Evolutionary conservation across 2,888 invertebrate species (phyloP).

Genomic region (Tribolium freemani): DNA sequence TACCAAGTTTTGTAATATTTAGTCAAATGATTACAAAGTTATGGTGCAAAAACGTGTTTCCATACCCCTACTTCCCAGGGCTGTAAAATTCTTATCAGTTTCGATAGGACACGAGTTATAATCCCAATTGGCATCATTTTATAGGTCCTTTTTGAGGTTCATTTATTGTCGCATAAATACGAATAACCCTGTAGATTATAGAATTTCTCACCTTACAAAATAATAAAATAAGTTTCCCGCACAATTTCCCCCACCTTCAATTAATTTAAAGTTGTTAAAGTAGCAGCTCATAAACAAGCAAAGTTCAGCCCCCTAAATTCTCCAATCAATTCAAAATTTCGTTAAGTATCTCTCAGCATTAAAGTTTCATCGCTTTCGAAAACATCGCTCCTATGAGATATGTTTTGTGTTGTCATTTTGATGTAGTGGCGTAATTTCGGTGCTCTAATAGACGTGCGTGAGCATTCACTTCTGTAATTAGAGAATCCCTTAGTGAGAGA

Average conservation of each 20-base stretch:
- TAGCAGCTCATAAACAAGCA: not conserved
- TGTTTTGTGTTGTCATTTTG: slow-evolving; percentile 29
- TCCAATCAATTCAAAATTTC: not conserved
- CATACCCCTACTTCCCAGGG: too few relatives aligned
- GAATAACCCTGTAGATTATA: too few relatives aligned
- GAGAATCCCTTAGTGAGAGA: slow-evolving; percentile 13
- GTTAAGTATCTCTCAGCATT: not conserved
- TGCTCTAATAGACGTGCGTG: slow-evolving; percentile 27
- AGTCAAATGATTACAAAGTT: too few relatives aligned
- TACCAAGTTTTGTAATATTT: too few relatives aligned
- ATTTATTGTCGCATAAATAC: too few relatives aligned
- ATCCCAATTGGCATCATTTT: too few relatives aligned
- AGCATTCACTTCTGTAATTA: slow-evolving; percentile 29
- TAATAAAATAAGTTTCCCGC: not conserved
- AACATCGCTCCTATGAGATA: slow-evolving; percentile 13
- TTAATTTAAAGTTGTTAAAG: not conserved
- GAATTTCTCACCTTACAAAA: not conserved
- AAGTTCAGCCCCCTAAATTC: not conserved
- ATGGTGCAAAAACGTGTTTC: too few relatives aligned
- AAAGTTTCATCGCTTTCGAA: slow-evolving; percentile 7
- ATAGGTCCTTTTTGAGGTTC: too few relatives aligned
- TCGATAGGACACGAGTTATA: too few relatives aligned
- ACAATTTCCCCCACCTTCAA: not conserved
- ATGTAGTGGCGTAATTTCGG: slow-evolving; percentile 14
- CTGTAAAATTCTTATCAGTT: too few relatives aligned